A percentile compares a stretch with the other conserved stretches of the same genome.
Conservation (phyloP, 30 jellyfish, hydroid and myxozoan genomes). For the Sanderia malayensis region DNA sequence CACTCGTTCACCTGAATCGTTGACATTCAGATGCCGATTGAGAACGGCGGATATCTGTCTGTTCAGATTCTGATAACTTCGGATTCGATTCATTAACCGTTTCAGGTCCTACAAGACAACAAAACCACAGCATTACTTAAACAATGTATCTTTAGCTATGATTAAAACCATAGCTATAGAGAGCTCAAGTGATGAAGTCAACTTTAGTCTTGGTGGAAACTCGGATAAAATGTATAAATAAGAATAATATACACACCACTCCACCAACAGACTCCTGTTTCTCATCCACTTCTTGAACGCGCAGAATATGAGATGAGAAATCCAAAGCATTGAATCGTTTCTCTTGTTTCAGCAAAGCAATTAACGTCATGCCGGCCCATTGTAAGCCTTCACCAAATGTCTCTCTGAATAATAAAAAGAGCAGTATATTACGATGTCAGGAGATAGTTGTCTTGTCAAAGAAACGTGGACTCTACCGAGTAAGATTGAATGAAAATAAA, state of each 20-base stretch:
- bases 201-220: no score
- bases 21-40: constrained; percentile 75
- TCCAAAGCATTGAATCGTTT: constrained; percentile 92
- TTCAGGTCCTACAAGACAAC: constrained; percentile 68
- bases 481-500: no score
- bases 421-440: no score
- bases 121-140: background rate
- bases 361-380: constrained; percentile 98
- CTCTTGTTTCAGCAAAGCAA: constrained; percentile 83
- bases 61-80: constrained; percentile 79
- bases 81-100: constrained; percentile 83
- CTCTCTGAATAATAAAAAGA: constrained; percentile 55
- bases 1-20: constrained; percentile 90
- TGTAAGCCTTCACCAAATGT: constrained; percentile 97
- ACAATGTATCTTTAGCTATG: no score
- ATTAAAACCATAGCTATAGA: no score
- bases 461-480: no score
- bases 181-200: no score
- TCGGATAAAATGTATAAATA: no score
- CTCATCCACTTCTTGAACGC: constrained; percentile 97
- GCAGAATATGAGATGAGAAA: constrained; percentile 77
- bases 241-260: constrained; percentile 80
- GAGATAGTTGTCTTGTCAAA: no score
- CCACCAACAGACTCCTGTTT: constrained; percentile 94
- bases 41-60: constrained; percentile 83